Conservation (phyloP, 2,797 vertebrate species). For the Phrynocephalus vlangalii region DNA sequence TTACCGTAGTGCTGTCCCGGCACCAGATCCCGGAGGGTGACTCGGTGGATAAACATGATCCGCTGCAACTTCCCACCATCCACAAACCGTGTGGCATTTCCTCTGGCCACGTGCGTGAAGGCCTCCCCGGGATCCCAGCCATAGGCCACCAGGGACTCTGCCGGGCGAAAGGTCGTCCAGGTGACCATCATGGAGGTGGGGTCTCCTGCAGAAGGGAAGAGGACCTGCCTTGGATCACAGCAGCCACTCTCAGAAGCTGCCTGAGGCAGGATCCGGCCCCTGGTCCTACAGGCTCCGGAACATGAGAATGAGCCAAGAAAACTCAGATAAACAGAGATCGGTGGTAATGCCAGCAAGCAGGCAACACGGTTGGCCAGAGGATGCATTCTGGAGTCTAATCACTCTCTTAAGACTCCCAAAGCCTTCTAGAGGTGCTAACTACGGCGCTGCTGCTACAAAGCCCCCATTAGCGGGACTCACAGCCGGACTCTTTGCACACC, state of each 20-base stretch:
- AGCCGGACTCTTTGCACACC: too few relatives aligned
- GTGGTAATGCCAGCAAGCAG: too few relatives aligned
- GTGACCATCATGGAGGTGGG: slow-evolving; percentile 86
- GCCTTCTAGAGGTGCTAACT: too few relatives aligned
- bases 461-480: too few relatives aligned
- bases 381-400: too few relatives aligned
- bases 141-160: slow-evolving; percentile 84
- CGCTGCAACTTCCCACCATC: slow-evolving; percentile 84
- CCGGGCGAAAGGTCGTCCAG: slow-evolving; percentile 85
- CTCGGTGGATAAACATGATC: slow-evolving; percentile 85
- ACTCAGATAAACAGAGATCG: too few relatives aligned
- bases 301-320: too few relatives aligned
- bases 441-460: too few relatives aligned
- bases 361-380: neutral
- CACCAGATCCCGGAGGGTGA: slow-evolving; percentile 79
- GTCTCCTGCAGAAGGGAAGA: slow-evolving; percentile 70
- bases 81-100: slow-evolving; percentile 78
- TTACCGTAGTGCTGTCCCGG: slow-evolving; percentile 84
- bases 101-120: slow-evolving; percentile 77
- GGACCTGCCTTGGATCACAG: fast-evolving
- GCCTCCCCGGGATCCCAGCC: slow-evolving; percentile 68
- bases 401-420: too few relatives aligned
- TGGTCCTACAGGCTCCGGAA: too few relatives aligned
- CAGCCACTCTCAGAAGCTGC: neutral
- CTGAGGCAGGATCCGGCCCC: neutral